Evolutionary conservation across 2,113 vertebrate genomes (phyloP).

Genomic region (Labeo rohita): DNA sequence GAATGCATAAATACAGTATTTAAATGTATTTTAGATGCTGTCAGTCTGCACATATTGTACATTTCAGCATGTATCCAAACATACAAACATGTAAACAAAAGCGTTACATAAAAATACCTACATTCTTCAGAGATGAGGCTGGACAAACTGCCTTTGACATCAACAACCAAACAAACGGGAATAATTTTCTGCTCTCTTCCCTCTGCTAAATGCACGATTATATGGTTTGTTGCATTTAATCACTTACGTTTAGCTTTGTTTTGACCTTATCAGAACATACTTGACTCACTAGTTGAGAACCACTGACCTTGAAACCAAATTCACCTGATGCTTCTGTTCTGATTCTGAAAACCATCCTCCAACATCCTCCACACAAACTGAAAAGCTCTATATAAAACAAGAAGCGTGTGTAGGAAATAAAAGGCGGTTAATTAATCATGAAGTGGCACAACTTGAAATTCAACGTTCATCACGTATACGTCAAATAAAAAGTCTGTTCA

Average conservation of each 20-base stretch:
- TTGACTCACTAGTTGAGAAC: not conserved
- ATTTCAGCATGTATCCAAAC: not conserved
- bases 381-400: not conserved
- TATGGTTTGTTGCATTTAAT: conserved; percentile 17
- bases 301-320: conserved; percentile 18
- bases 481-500: not conserved
- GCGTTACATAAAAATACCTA: not conserved
- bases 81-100: not conserved
- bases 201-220: conserved; percentile 2
- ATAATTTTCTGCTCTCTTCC: not conserved
- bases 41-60: not conserved
- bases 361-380: too few relatives aligned
- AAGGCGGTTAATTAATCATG: not conserved
- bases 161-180: not conserved
- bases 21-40: not conserved
- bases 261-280: conserved; percentile 15
- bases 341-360: not conserved
- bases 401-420: not conserved
- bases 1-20: not conserved
- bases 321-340: not conserved
- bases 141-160: conserved; percentile 3
- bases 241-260: conserved; percentile 16
- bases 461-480: not conserved
- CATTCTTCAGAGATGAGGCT: not conserved
- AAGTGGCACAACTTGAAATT: not conserved